A percentile compares a stretch with the other conserved stretches of the same genome.
These are phyloP conservation scores for Physocephala rufipes DNA, from an alignment of 2,888 invertebrate species.

Conservation along the genomic window DNA sequence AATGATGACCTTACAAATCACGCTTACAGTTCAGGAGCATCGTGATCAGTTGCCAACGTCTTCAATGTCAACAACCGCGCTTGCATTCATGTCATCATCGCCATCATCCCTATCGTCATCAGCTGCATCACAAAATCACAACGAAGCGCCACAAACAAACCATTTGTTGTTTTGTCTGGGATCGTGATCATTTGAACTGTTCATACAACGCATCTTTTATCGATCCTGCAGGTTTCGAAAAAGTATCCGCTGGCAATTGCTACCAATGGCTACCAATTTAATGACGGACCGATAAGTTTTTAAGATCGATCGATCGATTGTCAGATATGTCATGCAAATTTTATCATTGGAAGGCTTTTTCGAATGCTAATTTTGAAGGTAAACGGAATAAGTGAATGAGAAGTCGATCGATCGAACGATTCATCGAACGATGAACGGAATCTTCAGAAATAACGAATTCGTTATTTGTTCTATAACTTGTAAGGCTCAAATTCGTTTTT, in stretches of 20 bases:
- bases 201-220: not conserved
- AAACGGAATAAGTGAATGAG: not conserved
- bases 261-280: constrained; percentile 10
- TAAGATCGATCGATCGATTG: constrained; percentile 20
- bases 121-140: not conserved
- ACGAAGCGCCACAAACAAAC: not conserved
- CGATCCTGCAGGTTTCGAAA: not conserved
- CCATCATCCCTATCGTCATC: not conserved
- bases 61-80: not conserved
- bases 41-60: constrained; percentile 24
- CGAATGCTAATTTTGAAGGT: too few species aligned
- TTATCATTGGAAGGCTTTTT: not conserved
- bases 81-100: constrained; percentile 7
- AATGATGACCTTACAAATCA: constrained; percentile 64
- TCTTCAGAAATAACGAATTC: not conserved
- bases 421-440: not conserved
- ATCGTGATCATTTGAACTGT: constrained; percentile 24
- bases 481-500: not conserved
- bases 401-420: too few species aligned
- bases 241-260: constrained; percentile 29
- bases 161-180: not conserved
- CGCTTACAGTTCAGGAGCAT: constrained; percentile 49
- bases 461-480: constrained; percentile 1
- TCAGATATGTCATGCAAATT: constrained; percentile 31
- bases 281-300: constrained; percentile 20